phyloP scores from a whole-genome alignment of 2,888 invertebrate genomes.

The Drepana falcataria region DNA sequence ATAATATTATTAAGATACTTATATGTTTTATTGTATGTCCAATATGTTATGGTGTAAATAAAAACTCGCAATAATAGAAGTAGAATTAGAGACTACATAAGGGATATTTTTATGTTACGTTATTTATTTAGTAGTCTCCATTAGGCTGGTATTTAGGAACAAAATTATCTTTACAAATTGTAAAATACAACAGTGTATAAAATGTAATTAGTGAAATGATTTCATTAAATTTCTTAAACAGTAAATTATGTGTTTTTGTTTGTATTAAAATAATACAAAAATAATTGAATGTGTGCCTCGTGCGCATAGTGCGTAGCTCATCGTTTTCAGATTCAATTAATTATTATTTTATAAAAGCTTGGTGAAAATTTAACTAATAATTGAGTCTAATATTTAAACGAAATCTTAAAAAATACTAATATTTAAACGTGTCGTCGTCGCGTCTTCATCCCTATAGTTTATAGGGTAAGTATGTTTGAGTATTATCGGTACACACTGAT shows the following conservation, averaged over 20 bases:
- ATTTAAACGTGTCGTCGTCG: no score
- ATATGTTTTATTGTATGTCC: conserved; percentile 63
- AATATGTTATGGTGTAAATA: conserved; percentile 62
- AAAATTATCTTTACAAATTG: conserved; percentile 56
- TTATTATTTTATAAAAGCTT: no score
- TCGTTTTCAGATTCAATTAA: no score
- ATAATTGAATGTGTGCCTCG: no score
- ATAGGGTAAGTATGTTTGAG: no score
- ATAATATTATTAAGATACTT: conserved; percentile 48
- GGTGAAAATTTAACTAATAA: no score
- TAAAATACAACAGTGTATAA: conserved; percentile 73
- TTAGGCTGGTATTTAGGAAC: conserved; percentile 48
- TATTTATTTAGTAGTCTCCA: conserved; percentile 65
- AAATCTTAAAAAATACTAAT: no score
- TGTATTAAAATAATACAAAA: no score
- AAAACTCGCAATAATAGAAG: conserved; percentile 70
- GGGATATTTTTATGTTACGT: conserved; percentile 54
- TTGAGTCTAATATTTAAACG: no score
- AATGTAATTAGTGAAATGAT: conserved; percentile 75
- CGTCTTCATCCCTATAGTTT: no score
- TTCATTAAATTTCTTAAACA: conserved; percentile 76
- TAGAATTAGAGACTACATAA: conserved; percentile 56
- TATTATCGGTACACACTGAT: no score
- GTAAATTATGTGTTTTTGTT: conserved; percentile 17
- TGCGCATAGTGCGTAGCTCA: no score